Base-by-base conservation (phyloP, 2,797 vertebrate genomes). In the Oryzias sinensis region DNA sequence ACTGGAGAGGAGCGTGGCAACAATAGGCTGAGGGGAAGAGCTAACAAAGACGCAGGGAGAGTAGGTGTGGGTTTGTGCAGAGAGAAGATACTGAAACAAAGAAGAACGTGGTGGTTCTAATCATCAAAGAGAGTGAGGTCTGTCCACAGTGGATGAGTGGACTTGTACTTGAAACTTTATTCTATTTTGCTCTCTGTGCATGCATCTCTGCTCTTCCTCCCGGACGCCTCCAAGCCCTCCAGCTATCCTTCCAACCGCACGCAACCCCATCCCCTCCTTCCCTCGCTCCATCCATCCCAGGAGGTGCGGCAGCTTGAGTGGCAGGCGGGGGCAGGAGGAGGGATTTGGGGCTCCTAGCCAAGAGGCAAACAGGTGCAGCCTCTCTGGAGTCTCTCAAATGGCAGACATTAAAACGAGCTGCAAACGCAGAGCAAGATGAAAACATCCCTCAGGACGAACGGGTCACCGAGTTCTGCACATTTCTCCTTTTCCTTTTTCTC, bases 331-430 rank as follows among this genome's bases (percentile, higher is more conserved):
- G 90, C 85, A 80, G 83, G 74, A 80, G 84, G 85, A 82, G 85
- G 86, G 86, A 87, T 82, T 77, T 76, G 73, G 86, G 85, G 88
- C 86, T 87, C 80, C 84, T 90, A 89, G 90, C 92, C 90, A 91
- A 91, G 83, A 92, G 91, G 91, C 90, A 92, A 92, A 92, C 90
- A 93, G 91, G 91, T 91, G 92, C 91, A 92, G 89, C 80, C 92
- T 90, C 90, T 91, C 90, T 88, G 85, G 89, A 92, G 88, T 89
- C 89, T 91, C 89, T 93, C 90, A 90, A 91, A 90, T 91, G 88
- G 88, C 91, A 91, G 85, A 87, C 79, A 89, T 91, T 84, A 89
- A 83, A 77, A 91, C 88, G 80, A 85, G 85, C 72, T 76, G 52
- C 76, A 68, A 70, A 62, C 64, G 49, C 61, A 68, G 74, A 65